Evolutionary conservation across 2,113 vertebrate genomes (phyloP), one percentile per base, ranked within the genome.

Genomic region (Hyla sarda): DNA sequence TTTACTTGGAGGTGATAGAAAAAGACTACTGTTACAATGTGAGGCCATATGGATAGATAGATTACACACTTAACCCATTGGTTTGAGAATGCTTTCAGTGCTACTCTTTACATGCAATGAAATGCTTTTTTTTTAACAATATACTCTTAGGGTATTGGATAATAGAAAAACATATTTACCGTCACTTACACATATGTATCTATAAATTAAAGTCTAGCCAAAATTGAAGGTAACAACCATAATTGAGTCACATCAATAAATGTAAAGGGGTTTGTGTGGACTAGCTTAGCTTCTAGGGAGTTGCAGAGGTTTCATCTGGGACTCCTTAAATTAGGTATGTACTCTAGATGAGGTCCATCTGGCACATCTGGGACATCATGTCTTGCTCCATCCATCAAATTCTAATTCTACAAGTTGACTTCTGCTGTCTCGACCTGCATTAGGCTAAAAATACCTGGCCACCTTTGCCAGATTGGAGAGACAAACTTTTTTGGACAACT

Each of bases 41-140:
- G 30, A 69, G 32, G 65, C 65, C 65, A 69, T 69, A 69, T 69
- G 67, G 32, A 71, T 71, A 41, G 67, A 71, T 71, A 71, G 67
- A 71, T 71, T 71, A 71, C 67, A 71, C 67, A 71, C 67, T 71
- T 71, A 71, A 71, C 67, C 67, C 32, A 41, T 37, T 71, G 32
- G 16, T 69, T 19, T 34, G 65, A 69, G 34, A 34, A 69, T 8
- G 28, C 67, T 41, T 41, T 71, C 34, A 41, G 19, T 23, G 32
- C 41, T 71, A 12, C 19, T 37, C 67, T 23, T 21, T 71, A 34
- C 32, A 12, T 10, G 32, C 17, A 37, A 23, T 41, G 10, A 23
- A 71, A 41, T 1, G 17, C 34, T 17, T 3, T 41, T 17, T 3
- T 41, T 41, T 41, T 10, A 41, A 71, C 17, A 41, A 23, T 41